Evolutionary conservation across 1,140 invertebrate genomes (phyloP).

Genomic region (Melipona quadrifasciata): DNA sequence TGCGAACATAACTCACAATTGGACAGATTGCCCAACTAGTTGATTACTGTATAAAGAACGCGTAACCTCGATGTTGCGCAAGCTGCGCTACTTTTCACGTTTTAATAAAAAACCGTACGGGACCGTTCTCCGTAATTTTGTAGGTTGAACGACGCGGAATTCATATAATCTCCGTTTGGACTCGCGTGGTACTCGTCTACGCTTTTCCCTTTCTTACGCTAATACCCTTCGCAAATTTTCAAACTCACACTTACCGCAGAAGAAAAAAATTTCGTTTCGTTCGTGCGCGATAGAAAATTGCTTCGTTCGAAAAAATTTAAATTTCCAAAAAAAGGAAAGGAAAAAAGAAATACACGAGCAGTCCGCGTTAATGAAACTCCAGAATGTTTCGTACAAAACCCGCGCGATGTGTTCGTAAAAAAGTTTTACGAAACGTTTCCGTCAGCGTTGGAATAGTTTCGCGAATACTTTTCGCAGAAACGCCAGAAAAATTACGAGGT

Average conservation of each 20-base stretch:
- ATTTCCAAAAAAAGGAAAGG: too few relatives aligned
- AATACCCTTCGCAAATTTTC: background rate
- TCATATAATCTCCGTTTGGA: background rate
- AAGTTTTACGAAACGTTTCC: background rate
- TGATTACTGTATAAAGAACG: conserved; percentile 23
- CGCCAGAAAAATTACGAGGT: background rate
- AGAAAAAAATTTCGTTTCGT: too few relatives aligned
- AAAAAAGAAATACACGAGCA: too few relatives aligned
- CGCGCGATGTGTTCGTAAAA: background rate
- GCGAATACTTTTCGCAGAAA: background rate
- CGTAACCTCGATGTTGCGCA: conserved; percentile 9
- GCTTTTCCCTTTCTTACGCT: background rate
- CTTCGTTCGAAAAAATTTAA: too few relatives aligned
- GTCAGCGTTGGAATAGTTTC: background rate
- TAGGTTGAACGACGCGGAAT: background rate
- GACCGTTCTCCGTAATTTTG: conserved; percentile 24
- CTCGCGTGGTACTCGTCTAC: background rate
- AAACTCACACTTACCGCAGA: background rate
- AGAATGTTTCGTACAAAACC: background rate
- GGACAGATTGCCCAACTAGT: conserved; percentile 13
- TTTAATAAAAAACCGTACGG: conserved; percentile 10
- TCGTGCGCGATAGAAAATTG: too few relatives aligned
- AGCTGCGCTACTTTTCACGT: conserved; percentile 20
- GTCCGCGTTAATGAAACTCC: background rate
- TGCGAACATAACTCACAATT: conserved; percentile 2